A percentile compares a stretch with the other conserved stretches of the same genome.
phyloP scores from a whole-genome alignment of 2,888 invertebrate species.

The Drosophila kuntzei region DNA sequence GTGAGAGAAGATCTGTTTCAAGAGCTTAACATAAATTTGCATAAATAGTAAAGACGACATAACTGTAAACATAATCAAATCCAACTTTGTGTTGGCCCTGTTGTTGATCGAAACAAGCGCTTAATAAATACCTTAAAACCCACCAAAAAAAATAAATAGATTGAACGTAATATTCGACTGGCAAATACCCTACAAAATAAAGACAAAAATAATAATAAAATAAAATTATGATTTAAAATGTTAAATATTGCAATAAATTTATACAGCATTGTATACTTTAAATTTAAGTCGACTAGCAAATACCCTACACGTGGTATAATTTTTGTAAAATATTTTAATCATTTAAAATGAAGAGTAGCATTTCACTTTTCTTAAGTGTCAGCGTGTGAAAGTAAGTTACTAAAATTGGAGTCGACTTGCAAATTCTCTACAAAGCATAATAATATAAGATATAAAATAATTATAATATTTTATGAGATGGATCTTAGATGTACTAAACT shows the following conservation, averaged over 20 bases:
- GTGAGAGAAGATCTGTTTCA: constrained; percentile 34
- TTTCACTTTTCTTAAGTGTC: too few species aligned
- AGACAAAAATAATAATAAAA: too few species aligned
- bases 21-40: constrained; percentile 74
- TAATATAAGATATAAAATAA: not conserved
- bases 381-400: not conserved
- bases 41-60: constrained; percentile 68
- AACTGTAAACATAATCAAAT: constrained; percentile 75
- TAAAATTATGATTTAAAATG: not conserved
- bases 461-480: not conserved
- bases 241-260: not conserved
- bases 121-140: constrained; percentile 62
- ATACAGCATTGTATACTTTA: not conserved
- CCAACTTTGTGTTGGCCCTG: constrained; percentile 36
- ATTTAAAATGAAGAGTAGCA: too few species aligned
- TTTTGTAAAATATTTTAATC: too few species aligned
- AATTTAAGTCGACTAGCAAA: not conserved
- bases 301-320: not conserved
- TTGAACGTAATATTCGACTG: not conserved
- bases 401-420: not conserved
- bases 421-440: not conserved
- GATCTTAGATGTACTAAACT: not conserved
- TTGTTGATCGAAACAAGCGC: constrained; percentile 57
- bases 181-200: constrained; percentile 20
- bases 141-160: not conserved